These are phyloP conservation scores for Drosophila auraria DNA, from an alignment of 1,140 invertebrate genomes.

Conservation along the genomic window DNA sequence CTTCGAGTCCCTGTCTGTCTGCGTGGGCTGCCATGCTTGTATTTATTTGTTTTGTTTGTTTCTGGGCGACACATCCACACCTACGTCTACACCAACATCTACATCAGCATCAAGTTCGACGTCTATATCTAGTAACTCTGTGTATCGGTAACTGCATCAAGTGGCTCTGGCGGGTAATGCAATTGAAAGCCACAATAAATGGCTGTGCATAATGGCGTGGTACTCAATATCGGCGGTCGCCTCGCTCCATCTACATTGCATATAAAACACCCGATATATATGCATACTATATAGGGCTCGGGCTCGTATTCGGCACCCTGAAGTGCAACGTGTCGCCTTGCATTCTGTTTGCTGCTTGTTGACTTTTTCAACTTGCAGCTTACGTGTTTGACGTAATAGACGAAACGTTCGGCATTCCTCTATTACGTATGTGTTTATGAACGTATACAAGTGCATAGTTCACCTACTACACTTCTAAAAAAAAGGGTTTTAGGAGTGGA, in stretches of 20 bases:
- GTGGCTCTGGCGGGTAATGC: constrained; percentile 51
- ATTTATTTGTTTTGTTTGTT: constrained; percentile 52
- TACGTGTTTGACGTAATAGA: constrained; percentile 58
- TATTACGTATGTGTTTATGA: constrained; percentile 44
- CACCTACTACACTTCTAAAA: not conserved
- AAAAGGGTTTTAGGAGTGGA: not conserved
- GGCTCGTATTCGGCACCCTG: constrained; percentile 35
- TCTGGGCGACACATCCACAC: constrained; percentile 27
- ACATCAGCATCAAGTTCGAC: constrained; percentile 10
- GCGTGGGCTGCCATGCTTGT: constrained; percentile 18
- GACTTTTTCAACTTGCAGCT: constrained; percentile 43
- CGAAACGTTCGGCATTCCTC: constrained; percentile 37
- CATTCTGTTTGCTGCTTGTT: constrained; percentile 56
- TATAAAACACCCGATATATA: constrained; percentile 48
- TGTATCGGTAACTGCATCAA: constrained; percentile 35
- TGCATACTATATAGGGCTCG: not conserved
- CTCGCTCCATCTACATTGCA: constrained; percentile 12
- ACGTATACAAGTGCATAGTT: constrained; percentile 15
- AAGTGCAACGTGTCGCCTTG: constrained; percentile 58
- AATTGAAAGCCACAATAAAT: constrained; percentile 69
- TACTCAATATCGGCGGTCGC: constrained; percentile 53
- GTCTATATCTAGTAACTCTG: constrained; percentile 27
- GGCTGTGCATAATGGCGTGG: constrained; percentile 68
- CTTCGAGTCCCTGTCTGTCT: constrained; percentile 13
- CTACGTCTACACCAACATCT: constrained; percentile 1